These are phyloP conservation scores for Phrynocephalus versicolor DNA, from an alignment of 2,113 vertebrate genomes.

Conservation along the genomic window DNA sequence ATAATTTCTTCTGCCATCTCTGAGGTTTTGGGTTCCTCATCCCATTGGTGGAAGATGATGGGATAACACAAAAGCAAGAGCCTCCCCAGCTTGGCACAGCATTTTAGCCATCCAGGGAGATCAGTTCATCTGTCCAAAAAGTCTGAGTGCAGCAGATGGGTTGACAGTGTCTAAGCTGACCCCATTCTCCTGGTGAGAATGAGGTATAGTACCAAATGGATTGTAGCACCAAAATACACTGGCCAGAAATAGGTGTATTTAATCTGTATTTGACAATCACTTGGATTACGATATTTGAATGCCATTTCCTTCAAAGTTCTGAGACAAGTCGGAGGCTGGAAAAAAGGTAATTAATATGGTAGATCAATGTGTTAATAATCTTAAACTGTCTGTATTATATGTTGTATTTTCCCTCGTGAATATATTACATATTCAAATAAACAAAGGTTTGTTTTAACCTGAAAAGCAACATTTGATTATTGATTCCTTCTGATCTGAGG, in stretches of 20 bases:
- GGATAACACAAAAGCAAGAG: slow-evolving; percentile 42
- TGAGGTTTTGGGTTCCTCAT: slow-evolving; percentile 55
- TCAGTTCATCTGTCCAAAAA: slow-evolving; percentile 29
- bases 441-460: slow-evolving; percentile 68
- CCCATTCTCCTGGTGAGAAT: slow-evolving; percentile 55
- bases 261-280: slow-evolving; percentile 21
- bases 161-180: slow-evolving; percentile 16
- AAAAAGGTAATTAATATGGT: background rate
- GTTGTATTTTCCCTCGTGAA: slow-evolving; percentile 50
- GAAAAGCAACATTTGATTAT: slow-evolving; percentile 40
- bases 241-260: slow-evolving; percentile 28
- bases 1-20: slow-evolving; percentile 42
- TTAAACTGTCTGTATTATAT: slow-evolving; percentile 35
- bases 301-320: slow-evolving; percentile 4
- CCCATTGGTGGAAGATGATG: slow-evolving; percentile 41
- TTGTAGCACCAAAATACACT: slow-evolving; percentile 19
- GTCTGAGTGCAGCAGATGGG: slow-evolving; percentile 35
- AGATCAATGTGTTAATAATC: slow-evolving; percentile 26
- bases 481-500: background rate
- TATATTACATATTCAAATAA: slow-evolving; percentile 74
- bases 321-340: slow-evolving; percentile 19
- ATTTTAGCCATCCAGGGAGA: background rate
- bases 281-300: background rate
- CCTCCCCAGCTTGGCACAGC: slow-evolving; percentile 29
- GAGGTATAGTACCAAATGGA: background rate